These are phyloP conservation scores for Dorcus parallelipipedus DNA, from an alignment of 2,888 invertebrate species.

Conservation along the genomic window DNA sequence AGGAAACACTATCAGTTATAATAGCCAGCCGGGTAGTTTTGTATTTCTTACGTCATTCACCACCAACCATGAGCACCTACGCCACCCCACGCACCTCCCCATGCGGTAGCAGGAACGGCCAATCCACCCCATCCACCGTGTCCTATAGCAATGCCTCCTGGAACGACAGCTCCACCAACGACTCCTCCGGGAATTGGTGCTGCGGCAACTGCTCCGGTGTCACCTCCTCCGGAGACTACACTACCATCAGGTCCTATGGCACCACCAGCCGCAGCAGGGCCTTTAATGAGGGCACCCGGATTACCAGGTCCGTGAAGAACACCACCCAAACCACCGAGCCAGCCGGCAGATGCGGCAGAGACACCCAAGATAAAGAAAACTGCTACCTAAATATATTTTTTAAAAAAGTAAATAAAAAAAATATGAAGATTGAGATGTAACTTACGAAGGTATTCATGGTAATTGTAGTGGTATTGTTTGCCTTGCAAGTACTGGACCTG, in stretches of 20 bases:
- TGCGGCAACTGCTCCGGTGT: slow-evolving; percentile 46
- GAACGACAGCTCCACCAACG: slow-evolving; percentile 37
- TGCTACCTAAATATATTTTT: slow-evolving; percentile 5
- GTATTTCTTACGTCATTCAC: slow-evolving; percentile 1
- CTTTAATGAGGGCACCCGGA: slow-evolving; percentile 12
- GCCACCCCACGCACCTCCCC: slow-evolving; percentile 16
- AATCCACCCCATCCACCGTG: slow-evolving; percentile 16
- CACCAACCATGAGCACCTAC: slow-evolving; percentile 7
- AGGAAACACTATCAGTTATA: slow-evolving; percentile 7
- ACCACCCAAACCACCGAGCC: slow-evolving; percentile 8
- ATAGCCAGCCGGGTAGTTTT: background rate
- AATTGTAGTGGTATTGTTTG: slow-evolving; percentile 1
- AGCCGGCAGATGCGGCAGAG: slow-evolving; percentile 11
- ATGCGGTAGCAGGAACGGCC: slow-evolving; percentile 10
- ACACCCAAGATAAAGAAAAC: slow-evolving; percentile 12
- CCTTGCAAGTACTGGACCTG: slow-evolving; percentile 5
- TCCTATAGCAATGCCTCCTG: slow-evolving; percentile 32
- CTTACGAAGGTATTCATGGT: slow-evolving; percentile 14
- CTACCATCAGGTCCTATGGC: slow-evolving; percentile 45
- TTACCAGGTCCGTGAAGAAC: slow-evolving; percentile 16
- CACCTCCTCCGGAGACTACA: slow-evolving; percentile 49
- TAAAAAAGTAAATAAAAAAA: background rate
- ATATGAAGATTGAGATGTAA: background rate
- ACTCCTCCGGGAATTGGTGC: slow-evolving; percentile 41
- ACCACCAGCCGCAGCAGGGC: slow-evolving; percentile 9